Evolutionary conservation across 1,140 invertebrate genomes (phyloP).

Genomic region (Oreohelix idahoensis): DNA sequence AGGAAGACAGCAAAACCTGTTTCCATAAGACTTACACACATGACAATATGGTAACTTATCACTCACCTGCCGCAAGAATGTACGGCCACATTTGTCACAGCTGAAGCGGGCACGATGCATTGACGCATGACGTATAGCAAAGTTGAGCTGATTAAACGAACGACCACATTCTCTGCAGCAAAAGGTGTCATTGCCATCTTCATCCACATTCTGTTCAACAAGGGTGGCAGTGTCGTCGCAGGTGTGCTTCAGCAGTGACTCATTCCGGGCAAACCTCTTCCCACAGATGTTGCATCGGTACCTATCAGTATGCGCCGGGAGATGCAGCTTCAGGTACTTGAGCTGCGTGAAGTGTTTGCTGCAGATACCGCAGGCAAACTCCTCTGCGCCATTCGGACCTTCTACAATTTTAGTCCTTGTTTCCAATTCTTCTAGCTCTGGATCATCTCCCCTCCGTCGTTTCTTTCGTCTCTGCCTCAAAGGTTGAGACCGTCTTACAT

Average conservation of each 20-base stretch:
- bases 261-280: slow-evolving; percentile 60
- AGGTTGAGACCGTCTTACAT: slow-evolving; percentile 1
- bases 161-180: slow-evolving; percentile 54
- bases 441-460: slow-evolving; percentile 43
- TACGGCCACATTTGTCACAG: slow-evolving; percentile 49
- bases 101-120: slow-evolving; percentile 49
- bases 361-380: slow-evolving; percentile 58
- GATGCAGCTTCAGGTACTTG: slow-evolving; percentile 60
- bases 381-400: slow-evolving; percentile 43
- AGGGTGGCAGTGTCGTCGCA: slow-evolving; percentile 50
- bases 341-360: slow-evolving; percentile 56
- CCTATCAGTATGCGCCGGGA: slow-evolving; percentile 56
- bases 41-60: too few species aligned
- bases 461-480: slow-evolving; percentile 23
- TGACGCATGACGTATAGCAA: slow-evolving; percentile 45
- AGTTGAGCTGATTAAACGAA: slow-evolving; percentile 46
- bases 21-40: too few species aligned
- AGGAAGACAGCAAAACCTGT: too few species aligned
- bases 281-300: slow-evolving; percentile 62
- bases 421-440: slow-evolving; percentile 48
- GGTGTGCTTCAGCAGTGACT: slow-evolving; percentile 59
- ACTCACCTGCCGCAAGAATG: slow-evolving; percentile 45
- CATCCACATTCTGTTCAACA: slow-evolving; percentile 46
- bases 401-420: slow-evolving; percentile 44
- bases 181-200: slow-evolving; percentile 47